Conservation (phyloP, 2,113 vertebrate genomes). For the Oryctolagus cuniculus region mOryCun1.1 NC_091443.1:79820001-79820500, state of each 20-base stretch:
- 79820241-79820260: background rate
- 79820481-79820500: background rate
- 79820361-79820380: background rate
- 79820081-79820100: slow-evolving; percentile 29
- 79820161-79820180: background rate
- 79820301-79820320: slow-evolving; percentile 12
- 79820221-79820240: background rate
- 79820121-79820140: background rate
- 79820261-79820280: background rate
- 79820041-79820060: background rate
- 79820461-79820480: background rate
- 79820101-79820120: slow-evolving; percentile 14
- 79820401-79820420: background rate
- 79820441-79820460: background rate
- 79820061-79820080: background rate
- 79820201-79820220: background rate
- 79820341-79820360: background rate
- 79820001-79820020: background rate
- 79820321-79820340: slow-evolving; percentile 15
- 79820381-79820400: background rate
- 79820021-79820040: slow-evolving; percentile 2
- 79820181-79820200: background rate
- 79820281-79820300: background rate
- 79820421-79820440: background rate
- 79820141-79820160: slow-evolving; percentile 15